These are phyloP conservation scores for Keiferia lycopersicella DNA, from an alignment of 2,888 invertebrate genomes.

Conservation along the genomic window DNA sequence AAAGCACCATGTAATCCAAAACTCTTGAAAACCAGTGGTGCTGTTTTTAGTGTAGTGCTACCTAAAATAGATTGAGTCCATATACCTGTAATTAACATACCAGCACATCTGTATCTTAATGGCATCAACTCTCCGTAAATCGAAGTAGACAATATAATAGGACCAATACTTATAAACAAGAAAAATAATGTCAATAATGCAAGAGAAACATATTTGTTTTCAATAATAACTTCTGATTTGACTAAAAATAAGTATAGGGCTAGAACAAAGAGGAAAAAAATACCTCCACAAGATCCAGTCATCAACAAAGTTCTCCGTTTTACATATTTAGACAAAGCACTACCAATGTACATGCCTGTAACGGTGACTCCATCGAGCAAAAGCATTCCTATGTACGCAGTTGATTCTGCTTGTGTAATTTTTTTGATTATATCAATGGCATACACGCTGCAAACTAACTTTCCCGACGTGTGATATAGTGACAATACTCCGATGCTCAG, in stretches of 20 bases:
- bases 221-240: constrained; percentile 41
- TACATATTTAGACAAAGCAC: constrained; percentile 48
- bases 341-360: constrained; percentile 56
- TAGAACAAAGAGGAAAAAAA: constrained; percentile 49
- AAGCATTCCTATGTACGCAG: constrained; percentile 58
- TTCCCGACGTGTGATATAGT: constrained; percentile 43
- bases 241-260: constrained; percentile 57
- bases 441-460: constrained; percentile 50
- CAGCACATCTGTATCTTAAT: constrained; percentile 48
- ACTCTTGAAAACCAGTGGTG: constrained; percentile 49
- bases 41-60: constrained; percentile 49
- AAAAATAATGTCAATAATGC: constrained; percentile 52
- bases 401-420: constrained; percentile 49
- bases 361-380: constrained; percentile 61
- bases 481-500: constrained; percentile 38
- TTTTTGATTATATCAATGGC: constrained; percentile 53
- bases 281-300: constrained; percentile 47
- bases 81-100: constrained; percentile 46
- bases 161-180: constrained; percentile 56
- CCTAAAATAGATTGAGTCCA: constrained; percentile 46
- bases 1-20: constrained; percentile 55
- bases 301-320: constrained; percentile 53
- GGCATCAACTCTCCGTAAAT: constrained; percentile 58
- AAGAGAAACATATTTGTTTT: constrained; percentile 51
- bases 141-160: constrained; percentile 54